Evolutionary conservation across 2,888 invertebrate species (phyloP).

Genomic region (Sminthurides aquaticus): DNA sequence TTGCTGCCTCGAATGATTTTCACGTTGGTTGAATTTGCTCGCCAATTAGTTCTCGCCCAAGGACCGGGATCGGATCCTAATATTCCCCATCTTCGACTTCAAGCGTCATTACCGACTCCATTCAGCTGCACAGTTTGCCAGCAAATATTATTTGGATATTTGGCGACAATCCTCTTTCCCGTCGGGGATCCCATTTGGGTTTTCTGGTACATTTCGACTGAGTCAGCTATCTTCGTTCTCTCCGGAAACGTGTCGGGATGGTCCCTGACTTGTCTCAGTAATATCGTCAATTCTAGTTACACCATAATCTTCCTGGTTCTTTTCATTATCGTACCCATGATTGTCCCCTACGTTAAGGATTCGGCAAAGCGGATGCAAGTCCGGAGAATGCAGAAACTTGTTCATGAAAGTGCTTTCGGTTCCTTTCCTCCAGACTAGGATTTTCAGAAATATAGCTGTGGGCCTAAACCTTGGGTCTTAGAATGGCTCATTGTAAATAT

Average conservation of each 20-base stretch:
- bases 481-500: too few species aligned
- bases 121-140: not conserved
- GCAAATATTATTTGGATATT: constrained; percentile 29
- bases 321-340: constrained; percentile 30
- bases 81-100: not conserved
- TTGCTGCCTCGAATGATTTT: constrained; percentile 30
- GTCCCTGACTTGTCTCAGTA: constrained; percentile 16
- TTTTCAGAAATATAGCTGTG: too few species aligned
- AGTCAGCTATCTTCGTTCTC: constrained; percentile 29
- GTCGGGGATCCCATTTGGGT: constrained; percentile 36
- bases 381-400: constrained; percentile 4
- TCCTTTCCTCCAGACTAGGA: too few species aligned
- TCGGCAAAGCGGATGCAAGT: constrained; percentile 12
- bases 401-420: constrained; percentile 7
- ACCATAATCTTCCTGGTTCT: constrained; percentile 22
- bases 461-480: too few species aligned
- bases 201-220: constrained; percentile 35
- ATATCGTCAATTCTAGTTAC: constrained; percentile 23
- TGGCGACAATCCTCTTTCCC: constrained; percentile 37
- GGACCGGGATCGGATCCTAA: not conserved
- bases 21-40: constrained; percentile 27
- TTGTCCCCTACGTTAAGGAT: constrained; percentile 25
- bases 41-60: not conserved
- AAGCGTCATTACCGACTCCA: too few species aligned
- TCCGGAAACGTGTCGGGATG: constrained; percentile 25